Evolutionary conservation across 2,888 invertebrate species (phyloP).

Genomic region (Hypena proboscidalis): DNA sequence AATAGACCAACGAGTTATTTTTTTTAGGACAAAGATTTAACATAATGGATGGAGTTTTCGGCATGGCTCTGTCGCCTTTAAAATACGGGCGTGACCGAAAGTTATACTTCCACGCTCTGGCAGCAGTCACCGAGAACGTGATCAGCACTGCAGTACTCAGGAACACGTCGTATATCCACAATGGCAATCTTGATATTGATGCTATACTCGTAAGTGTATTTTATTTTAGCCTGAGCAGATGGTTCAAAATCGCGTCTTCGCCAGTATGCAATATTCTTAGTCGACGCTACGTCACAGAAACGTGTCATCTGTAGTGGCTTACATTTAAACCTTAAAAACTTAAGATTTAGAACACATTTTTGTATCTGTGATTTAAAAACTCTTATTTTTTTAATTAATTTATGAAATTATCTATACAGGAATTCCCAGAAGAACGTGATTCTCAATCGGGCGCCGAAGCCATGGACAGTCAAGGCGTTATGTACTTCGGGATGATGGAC

Average conservation of each 20-base stretch:
- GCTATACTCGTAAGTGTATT: constrained; percentile 83
- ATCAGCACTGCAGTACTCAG: constrained; percentile 86
- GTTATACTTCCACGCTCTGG: constrained; percentile 89
- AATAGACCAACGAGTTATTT: too few relatives aligned
- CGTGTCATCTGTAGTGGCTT: too few relatives aligned
- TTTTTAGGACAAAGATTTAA: constrained; percentile 87
- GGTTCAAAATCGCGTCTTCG: too few relatives aligned
- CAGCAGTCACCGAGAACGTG: constrained; percentile 87
- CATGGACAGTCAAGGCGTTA: constrained; percentile 88
- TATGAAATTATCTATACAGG: constrained; percentile 54
- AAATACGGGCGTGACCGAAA: constrained; percentile 67
- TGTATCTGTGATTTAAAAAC: too few relatives aligned
- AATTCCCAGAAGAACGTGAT: constrained; percentile 82
- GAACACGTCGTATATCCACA: constrained; percentile 82
- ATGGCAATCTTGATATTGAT: constrained; percentile 75
- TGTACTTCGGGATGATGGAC: constrained; percentile 89
- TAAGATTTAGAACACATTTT: too few relatives aligned
- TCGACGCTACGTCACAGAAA: too few relatives aligned
- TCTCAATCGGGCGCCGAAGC: constrained; percentile 91
- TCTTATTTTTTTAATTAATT: too few relatives aligned
- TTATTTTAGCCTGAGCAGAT: too few relatives aligned
- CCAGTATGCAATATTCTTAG: too few relatives aligned
- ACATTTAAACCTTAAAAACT: too few relatives aligned
- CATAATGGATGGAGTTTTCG: constrained; percentile 90
- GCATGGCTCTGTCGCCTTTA: constrained; percentile 87